Evolutionary conservation across 2,113 vertebrate genomes (phyloP).

Genomic region (Mus pahari): DNA sequence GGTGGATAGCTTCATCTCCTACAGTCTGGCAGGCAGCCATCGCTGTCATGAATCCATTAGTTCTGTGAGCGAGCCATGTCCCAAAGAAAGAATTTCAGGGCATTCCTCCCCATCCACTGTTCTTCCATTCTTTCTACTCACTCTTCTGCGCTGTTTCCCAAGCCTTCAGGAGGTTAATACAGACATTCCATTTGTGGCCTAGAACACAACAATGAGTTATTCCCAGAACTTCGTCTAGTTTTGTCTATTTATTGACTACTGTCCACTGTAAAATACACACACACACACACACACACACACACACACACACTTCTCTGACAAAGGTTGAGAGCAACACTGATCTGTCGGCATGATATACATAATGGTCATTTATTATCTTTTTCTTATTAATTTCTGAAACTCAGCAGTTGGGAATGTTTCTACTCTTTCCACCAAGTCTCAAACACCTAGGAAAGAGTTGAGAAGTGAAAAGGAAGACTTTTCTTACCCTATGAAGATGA

Average conservation of each 20-base stretch:
- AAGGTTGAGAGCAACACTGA: not conserved
- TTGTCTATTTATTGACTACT: not conserved
- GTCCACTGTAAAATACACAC: not conserved
- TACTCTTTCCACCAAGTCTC: not conserved
- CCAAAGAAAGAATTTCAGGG: not conserved
- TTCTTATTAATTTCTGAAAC: conserved; percentile 43
- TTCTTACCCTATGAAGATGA: conserved; percentile 37
- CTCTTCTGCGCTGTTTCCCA: too few species aligned
- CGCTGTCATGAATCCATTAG: too few species aligned
- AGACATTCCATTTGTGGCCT: too few species aligned
- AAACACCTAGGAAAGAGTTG: conserved; percentile 6
- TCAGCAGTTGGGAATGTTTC: not conserved
- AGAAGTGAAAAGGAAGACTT: not conserved
- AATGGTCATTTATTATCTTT: not conserved
- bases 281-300: not conserved
- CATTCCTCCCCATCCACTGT: not conserved
- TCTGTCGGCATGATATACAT: not conserved
- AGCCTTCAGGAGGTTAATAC: too few species aligned
- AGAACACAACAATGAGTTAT: not conserved
- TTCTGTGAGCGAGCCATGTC: too few species aligned
- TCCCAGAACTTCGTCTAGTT: not conserved
- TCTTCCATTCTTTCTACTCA: not conserved
- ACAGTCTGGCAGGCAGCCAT: too few species aligned
- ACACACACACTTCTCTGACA: not conserved
- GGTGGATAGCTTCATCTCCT: not conserved